These are phyloP conservation scores for Masnerella sp. DNA, from an alignment of 2,888 invertebrate species.

Conservation along the genomic window DNA sequence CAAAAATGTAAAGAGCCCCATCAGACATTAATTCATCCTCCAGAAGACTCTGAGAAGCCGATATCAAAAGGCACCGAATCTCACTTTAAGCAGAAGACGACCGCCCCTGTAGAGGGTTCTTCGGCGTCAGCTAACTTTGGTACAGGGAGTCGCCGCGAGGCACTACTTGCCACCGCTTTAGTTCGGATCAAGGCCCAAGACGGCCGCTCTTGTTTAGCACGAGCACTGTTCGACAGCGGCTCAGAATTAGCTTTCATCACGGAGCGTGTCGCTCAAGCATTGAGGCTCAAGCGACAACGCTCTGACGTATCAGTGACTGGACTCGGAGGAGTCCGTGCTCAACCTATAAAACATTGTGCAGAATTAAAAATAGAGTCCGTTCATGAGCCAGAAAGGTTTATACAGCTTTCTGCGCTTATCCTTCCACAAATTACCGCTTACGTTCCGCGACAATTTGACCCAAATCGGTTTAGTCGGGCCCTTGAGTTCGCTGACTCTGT, in stretches of 20 bases:
- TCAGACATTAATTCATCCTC: not conserved
- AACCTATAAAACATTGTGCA: not conserved
- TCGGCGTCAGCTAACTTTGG: no score
- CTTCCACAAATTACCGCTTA: not conserved
- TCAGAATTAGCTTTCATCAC: not conserved
- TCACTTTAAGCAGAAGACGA: not conserved
- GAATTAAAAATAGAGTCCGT: not conserved
- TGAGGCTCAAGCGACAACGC: not conserved
- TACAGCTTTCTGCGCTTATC: not conserved
- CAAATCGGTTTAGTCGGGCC: not conserved
- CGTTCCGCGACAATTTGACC: not conserved
- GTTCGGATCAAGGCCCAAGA: not conserved
- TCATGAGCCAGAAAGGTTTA: not conserved
- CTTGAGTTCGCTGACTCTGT: conserved; percentile 19
- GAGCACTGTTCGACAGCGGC: not conserved
- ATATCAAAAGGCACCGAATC: not conserved
- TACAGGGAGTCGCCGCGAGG: not conserved
- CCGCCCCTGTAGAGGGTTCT: not conserved
- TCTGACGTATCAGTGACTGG: not conserved
- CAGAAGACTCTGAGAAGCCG: not conserved
- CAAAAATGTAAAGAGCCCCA: not conserved
- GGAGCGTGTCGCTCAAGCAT: not conserved
- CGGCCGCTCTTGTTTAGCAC: not conserved
- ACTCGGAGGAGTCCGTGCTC: not conserved
- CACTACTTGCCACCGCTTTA: not conserved